Evolutionary conservation across 2,113 vertebrate genomes (phyloP).

Genomic region (Lycocorax pyrrhopterus): DNA sequence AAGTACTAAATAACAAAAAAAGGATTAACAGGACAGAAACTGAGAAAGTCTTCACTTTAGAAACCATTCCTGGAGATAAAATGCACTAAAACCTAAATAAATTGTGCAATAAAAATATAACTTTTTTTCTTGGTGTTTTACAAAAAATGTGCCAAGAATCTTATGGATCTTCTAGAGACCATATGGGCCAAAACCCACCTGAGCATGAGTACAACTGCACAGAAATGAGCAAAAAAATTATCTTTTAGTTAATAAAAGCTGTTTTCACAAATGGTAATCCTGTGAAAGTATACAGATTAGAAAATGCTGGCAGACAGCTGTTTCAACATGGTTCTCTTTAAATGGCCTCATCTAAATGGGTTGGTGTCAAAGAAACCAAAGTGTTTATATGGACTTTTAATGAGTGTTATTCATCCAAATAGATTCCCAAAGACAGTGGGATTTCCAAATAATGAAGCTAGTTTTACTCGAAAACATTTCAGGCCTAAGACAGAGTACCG

Average conservation of each 20-base stretch:
- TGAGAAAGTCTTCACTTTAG: background rate
- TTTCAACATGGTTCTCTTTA: background rate
- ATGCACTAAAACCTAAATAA: background rate
- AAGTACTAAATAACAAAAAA: background rate
- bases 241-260: background rate
- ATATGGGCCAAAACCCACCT: background rate
- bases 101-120: fast-evolving
- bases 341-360: background rate
- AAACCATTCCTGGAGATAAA: background rate
- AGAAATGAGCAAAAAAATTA: background rate
- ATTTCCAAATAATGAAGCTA: background rate
- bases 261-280: background rate
- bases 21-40: background rate
- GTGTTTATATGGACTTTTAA: background rate
- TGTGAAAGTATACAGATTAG: background rate
- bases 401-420: background rate
- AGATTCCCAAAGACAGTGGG: background rate
- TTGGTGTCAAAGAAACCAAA: background rate
- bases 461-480: background rate
- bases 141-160: background rate
- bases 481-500: background rate
- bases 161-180: background rate
- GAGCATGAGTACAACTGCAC: background rate
- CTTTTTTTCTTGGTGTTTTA: background rate
- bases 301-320: background rate